Conservation (phyloP, 37 sponge, comb jelly and placozoan genomes). For the Agelas oroides region DNA sequence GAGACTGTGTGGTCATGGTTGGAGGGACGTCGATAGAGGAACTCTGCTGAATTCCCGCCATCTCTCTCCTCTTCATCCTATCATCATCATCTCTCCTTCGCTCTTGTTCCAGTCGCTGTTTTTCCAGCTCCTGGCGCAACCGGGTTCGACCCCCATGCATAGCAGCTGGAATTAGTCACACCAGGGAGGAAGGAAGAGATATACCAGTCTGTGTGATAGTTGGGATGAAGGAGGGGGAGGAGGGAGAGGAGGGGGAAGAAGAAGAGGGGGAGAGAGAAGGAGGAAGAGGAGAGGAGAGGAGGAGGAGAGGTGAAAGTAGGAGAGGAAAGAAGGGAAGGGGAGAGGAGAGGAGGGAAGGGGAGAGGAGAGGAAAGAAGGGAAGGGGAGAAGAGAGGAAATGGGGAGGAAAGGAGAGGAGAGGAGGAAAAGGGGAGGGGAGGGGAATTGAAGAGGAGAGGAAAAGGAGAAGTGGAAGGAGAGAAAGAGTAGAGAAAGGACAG, state of each 20-base stretch:
- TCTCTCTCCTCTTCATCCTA: conserved; percentile 28
- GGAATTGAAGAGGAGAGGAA: conserved; percentile 14
- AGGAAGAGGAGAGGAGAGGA: background rate
- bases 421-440: background rate
- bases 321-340: background rate
- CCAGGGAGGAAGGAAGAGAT: background rate
- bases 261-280: background rate
- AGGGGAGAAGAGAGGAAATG: background rate
- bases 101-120: conserved; percentile 61
- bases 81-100: conserved; percentile 46
- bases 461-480: background rate
- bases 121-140: conserved; percentile 59
- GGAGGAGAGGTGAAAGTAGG: too few relatives aligned
- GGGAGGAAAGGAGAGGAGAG: background rate
- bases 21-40: conserved; percentile 36
- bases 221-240: background rate
- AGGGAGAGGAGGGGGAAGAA: background rate
- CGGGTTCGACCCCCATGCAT: conserved; percentile 56
- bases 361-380: background rate
- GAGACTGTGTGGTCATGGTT: background rate
- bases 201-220: background rate
- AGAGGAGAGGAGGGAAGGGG: background rate
- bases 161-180: background rate
- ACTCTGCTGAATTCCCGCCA: conserved; percentile 17
- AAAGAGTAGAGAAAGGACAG: too few relatives aligned